These are phyloP conservation scores for Daubentonia madagascariensis DNA, from an alignment of 2,113 vertebrate genomes.

Conservation along the genomic window DNA sequence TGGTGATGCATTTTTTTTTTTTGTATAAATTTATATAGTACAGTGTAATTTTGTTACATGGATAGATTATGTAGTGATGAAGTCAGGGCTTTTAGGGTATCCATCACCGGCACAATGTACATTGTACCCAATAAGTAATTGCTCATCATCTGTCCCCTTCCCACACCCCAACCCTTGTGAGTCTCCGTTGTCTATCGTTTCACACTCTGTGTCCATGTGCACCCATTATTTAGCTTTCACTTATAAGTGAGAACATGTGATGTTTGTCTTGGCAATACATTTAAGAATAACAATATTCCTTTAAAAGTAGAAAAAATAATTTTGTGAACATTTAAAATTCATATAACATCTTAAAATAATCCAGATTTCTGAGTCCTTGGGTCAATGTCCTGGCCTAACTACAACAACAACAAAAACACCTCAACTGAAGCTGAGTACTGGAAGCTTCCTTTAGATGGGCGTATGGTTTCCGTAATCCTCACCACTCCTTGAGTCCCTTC, in stretches of 20 bases:
- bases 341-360: background rate
- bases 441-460: background rate
- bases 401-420: background rate
- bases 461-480: rapidly evolving
- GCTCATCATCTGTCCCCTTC: no score
- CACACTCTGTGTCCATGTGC: no score
- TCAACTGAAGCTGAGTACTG: background rate
- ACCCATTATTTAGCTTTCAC: no score
- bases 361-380: background rate
- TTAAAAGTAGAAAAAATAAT: background rate
- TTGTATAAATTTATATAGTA: no score
- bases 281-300: background rate
- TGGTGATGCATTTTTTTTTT: background rate
- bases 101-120: no score
- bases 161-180: no score
- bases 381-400: background rate
- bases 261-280: background rate
- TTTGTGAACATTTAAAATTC: background rate
- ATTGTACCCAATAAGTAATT: no score
- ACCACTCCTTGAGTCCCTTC: background rate
- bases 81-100: no score
- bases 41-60: no score
- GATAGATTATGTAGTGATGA: no score
- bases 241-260: no score
- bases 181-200: no score